Evolutionary conservation across 2,888 invertebrate species (phyloP).

Genomic region (Callyntrura guangdongensis): DNA sequence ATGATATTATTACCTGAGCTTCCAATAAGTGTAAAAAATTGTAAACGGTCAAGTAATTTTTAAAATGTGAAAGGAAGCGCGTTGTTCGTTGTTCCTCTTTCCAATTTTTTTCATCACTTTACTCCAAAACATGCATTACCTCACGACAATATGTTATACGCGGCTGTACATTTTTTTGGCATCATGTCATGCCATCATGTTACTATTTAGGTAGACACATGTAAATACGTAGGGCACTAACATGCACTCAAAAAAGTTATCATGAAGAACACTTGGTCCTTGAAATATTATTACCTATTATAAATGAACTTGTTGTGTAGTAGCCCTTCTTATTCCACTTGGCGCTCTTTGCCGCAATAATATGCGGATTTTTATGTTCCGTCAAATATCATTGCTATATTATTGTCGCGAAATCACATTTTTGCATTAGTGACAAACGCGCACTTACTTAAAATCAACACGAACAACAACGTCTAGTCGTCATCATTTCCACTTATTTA

Average conservation of each 20-base stretch:
- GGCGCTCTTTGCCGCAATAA: background rate
- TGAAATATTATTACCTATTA: slow-evolving; percentile 16
- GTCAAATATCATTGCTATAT: background rate
- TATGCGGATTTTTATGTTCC: background rate
- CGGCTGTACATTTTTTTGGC: background rate
- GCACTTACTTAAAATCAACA: no score
- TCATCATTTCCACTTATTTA: no score
- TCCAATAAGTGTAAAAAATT: background rate
- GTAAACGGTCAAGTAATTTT: background rate
- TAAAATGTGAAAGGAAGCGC: slow-evolving; percentile 40
- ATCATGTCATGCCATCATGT: slow-evolving; percentile 2
- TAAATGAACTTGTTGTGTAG: slow-evolving; percentile 6
- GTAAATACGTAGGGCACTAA: background rate
- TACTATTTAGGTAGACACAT: background rate
- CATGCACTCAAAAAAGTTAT: background rate
- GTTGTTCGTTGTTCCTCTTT: slow-evolving; percentile 13
- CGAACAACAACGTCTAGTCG: no score
- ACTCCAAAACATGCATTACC: slow-evolving; percentile 22
- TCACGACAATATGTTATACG: slow-evolving; percentile 9
- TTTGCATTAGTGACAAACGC: no score
- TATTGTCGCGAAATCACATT: background rate
- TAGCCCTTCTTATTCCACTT: background rate
- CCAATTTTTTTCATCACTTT: slow-evolving; percentile 18
- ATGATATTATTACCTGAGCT: no score
- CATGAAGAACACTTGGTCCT: slow-evolving; percentile 11